phyloP scores from a whole-genome alignment of 1,140 invertebrate genomes.

The Drosophila nannoptera region DNA sequence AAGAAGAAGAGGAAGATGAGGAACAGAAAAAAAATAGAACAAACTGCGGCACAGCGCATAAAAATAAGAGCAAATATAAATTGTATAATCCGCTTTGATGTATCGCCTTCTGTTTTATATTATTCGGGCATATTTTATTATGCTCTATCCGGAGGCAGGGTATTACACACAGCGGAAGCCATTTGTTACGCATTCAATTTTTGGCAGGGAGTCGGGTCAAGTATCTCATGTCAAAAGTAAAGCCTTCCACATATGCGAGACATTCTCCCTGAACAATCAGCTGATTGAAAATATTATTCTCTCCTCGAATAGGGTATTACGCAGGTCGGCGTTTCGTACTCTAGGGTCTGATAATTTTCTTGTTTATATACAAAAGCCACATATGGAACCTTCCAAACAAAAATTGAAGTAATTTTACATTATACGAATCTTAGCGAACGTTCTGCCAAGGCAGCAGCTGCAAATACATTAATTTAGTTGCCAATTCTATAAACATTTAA shows the following conservation, averaged over 20 bases:
- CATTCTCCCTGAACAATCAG: too few species aligned
- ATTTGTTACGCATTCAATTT: background rate
- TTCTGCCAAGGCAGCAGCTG: background rate
- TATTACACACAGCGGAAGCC: background rate
- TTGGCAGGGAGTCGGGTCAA: too few species aligned
- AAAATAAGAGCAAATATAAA: constrained; percentile 72
- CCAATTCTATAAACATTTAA: constrained; percentile 66
- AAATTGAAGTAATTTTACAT: constrained; percentile 45
- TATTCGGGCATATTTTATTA: constrained; percentile 64
- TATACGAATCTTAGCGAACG: constrained; percentile 24
- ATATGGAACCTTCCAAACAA: constrained; percentile 17
- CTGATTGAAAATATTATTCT: too few species aligned
- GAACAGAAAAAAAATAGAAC: background rate
- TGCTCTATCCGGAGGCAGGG: background rate
- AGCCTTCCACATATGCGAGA: too few species aligned
- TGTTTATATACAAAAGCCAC: constrained; percentile 33
- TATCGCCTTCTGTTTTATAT: constrained; percentile 76
- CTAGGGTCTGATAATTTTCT: background rate
- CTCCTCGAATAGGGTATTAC: background rate
- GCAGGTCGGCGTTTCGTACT: background rate
- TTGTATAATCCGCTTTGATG: constrained; percentile 75
- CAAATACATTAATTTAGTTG: constrained; percentile 27
- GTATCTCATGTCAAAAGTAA: too few species aligned
- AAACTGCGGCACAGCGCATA: constrained; percentile 35
- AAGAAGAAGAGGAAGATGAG: background rate